Evolutionary conservation across 2,888 invertebrate species (phyloP).

Genomic region (Drosophila paramelanica): DNA sequence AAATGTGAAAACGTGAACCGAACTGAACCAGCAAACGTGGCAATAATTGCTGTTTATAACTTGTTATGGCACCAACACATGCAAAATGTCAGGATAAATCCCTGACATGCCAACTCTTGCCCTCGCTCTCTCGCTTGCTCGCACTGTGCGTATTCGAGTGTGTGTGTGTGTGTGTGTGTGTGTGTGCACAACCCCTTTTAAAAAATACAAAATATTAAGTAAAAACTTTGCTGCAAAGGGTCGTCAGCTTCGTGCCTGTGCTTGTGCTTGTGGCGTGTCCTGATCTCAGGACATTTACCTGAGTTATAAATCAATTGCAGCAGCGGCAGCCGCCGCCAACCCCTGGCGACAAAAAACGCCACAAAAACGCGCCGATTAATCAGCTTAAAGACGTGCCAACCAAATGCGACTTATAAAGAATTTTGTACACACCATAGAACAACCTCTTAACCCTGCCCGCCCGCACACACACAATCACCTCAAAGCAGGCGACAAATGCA

Average conservation of each 20-base stretch:
- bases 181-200: slow-evolving; percentile 68
- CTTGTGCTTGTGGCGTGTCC: slow-evolving; percentile 58
- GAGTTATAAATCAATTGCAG: slow-evolving; percentile 75
- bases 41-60: slow-evolving; percentile 79
- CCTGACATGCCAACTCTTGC: slow-evolving; percentile 2
- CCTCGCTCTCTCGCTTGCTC: neutral
- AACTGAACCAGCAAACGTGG: slow-evolving; percentile 45
- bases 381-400: slow-evolving; percentile 25
- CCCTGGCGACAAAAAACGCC: slow-evolving; percentile 42
- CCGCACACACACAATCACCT: neutral
- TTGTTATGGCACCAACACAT: slow-evolving; percentile 78
- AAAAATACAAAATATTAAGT: slow-evolving; percentile 28
- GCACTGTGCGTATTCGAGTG: neutral
- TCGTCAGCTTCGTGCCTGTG: slow-evolving; percentile 31
- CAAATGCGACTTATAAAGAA: neutral
- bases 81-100: slow-evolving; percentile 62
- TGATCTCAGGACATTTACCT: slow-evolving; percentile 80
- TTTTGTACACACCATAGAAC: slow-evolving; percentile 5
- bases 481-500: slow-evolving; percentile 27
- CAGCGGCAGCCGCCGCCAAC: slow-evolving; percentile 16
- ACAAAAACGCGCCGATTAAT: slow-evolving; percentile 35
- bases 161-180: slow-evolving; percentile 27
- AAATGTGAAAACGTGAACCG: slow-evolving; percentile 38
- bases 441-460: neutral
- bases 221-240: slow-evolving; percentile 54